Evolutionary conservation across 2,888 invertebrate genomes (phyloP).

Genomic region (Idaea aversata): DNA sequence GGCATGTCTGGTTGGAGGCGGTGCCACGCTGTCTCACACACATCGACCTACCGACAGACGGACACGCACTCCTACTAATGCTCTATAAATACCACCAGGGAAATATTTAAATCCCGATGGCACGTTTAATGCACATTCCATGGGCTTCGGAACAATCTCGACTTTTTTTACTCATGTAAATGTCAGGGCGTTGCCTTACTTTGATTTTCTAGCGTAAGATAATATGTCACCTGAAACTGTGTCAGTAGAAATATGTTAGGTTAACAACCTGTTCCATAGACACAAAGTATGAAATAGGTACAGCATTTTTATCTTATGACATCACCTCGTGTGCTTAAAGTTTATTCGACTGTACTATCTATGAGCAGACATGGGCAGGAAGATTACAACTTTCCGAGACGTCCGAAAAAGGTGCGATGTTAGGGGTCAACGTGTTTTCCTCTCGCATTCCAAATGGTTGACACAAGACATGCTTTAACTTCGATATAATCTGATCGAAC

Average conservation of each 20-base stretch:
- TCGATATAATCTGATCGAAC: conserved; percentile 66
- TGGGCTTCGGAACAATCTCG: conserved; percentile 58
- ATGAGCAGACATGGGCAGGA: conserved; percentile 43
- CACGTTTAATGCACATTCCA: conserved; percentile 75
- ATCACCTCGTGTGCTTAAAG: conserved; percentile 34
- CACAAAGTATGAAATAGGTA: conserved; percentile 28
- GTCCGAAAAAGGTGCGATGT: conserved; percentile 65
- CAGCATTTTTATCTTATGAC: conserved; percentile 40
- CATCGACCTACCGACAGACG: conserved; percentile 65
- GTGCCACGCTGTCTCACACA: conserved; percentile 79
- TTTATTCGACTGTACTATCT: conserved; percentile 32
- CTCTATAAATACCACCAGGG: conserved; percentile 74
- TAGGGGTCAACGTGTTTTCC: conserved; percentile 74
- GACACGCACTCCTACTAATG: conserved; percentile 72
- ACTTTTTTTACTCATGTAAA: conserved; percentile 53
- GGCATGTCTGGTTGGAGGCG: conserved; percentile 66
- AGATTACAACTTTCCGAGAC: conserved; percentile 54
- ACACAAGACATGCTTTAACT: conserved; percentile 59
- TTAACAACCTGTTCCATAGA: conserved; percentile 48
- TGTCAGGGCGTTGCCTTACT: conserved; percentile 56
- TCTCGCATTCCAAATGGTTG: conserved; percentile 71
- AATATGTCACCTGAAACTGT: conserved; percentile 55
- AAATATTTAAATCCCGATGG: conserved; percentile 79
- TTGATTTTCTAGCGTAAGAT: conserved; percentile 47
- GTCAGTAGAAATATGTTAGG: conserved; percentile 53